Evolutionary conservation across 2,113 vertebrate species (phyloP), one percentile per base, ranked within the genome.

Genomic region (Ellobius talpinus): DNA sequence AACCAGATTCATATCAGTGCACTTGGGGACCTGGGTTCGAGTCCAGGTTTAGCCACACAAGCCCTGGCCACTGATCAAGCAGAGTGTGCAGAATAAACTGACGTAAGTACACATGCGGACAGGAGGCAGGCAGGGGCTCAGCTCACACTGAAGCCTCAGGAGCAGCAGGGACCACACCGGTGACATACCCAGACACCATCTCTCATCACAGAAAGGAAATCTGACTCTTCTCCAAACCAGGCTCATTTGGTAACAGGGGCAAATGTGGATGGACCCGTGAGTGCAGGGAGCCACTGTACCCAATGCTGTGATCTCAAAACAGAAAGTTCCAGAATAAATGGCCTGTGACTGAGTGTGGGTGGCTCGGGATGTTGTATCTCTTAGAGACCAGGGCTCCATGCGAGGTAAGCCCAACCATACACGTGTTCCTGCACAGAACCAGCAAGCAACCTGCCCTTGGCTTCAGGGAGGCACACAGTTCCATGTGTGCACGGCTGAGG

Each of bases 31-130:
- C 12, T 61, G 79, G 55, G n/a, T 39, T 33, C 17, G 7, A 55
- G 29, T 36, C 45, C 21, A n/a, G 79, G 36, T 61, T 61, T 5
- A 39, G 36, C 55, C 52, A 61, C n/a, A 61, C n/a, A 58, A n/a
- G 23, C 52, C 78, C 19, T 24, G 19, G 55, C 55, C 55, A 58
- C 55, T 21, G 52, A n/a, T 3, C 33, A 82, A n/a, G 33, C 11
- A n/a, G 36, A 24, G 36, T 33, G 23, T 14, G 16, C 17, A 55
- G 50, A 55, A 19, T 7, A 19, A 52, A 21, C 52, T n/a, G 33
- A 55, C 1, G 17, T 17, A 3, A 4, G 2, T n/a, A 5, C 14
- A 50, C 52, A 7, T 0, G 6, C 4, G 23, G 11, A 11, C 23
- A 26, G 23, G 79, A n/a, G 36, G 50, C 11, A n/a, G 33, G 5